Evolutionary conservation across 1,140 invertebrate genomes (phyloP), one percentile per base, ranked within the genome.

Genomic region (Monomorium pharaonis): DNA sequence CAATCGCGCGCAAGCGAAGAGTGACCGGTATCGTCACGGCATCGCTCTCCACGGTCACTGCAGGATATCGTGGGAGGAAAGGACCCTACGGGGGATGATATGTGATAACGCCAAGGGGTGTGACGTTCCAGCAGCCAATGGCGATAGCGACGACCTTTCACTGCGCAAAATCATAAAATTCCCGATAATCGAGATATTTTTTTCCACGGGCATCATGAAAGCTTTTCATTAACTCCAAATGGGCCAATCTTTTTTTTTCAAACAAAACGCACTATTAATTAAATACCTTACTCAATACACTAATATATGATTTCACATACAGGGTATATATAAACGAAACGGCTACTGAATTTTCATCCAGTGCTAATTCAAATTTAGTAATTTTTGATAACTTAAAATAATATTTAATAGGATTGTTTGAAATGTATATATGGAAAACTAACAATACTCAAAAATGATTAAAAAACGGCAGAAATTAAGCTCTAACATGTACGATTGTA

Each of bases 81-180:
- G 51, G 65, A 58, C 24, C 51, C 58, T 58, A 44, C 44, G 27
- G 67, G n/a, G 51, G 67, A 44, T 70, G 77, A 70, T 72, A 56
- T 33, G 77, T 69, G 65, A 76, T 76, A 87, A 85, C 72, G 37
- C 37, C 30, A 51, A 69, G 72, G 77, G 80, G 83, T 72, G 78
- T 83, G 78, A 83, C 67, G 65, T 60, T 47, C 70, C 51, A 42
- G 30, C 37, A 60, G 18, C 78, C 78, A 81, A 81, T 81, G 67
- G 30, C 78, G 65, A 44, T 72, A 72, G 78, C 37, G 27, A 37
- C 18, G 24, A 24, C 9, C 24, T 74, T 83, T 33, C 51, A 83
- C 27, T 83, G 78, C 78, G 78, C 78, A 83, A 72, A 74, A 83
- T 74, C 78, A 72, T 58, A 58, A 74, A 74, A 58, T 58, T 83